These are phyloP conservation scores for Diarsia dahlii DNA, from an alignment of 2,888 invertebrate species.

Conservation along the genomic window DNA sequence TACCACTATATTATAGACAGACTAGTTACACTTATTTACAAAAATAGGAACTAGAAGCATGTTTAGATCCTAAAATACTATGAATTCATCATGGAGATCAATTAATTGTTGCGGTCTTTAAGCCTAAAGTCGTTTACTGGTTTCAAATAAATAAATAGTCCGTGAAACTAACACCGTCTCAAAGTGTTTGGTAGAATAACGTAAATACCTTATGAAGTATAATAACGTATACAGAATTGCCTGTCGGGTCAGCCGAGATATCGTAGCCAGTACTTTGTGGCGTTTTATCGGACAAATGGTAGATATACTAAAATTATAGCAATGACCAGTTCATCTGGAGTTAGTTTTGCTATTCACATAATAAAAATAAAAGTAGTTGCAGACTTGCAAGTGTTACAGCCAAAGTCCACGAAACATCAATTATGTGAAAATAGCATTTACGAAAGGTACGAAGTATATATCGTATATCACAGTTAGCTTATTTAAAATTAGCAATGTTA, in stretches of 20 bases:
- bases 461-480: constrained; percentile 59
- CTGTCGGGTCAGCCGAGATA: constrained; percentile 89
- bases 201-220: constrained; percentile 57
- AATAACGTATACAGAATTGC: constrained; percentile 71
- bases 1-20: constrained; percentile 33
- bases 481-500: constrained; percentile 64
- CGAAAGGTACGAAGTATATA: constrained; percentile 63
- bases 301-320: constrained; percentile 83
- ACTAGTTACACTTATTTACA: constrained; percentile 25
- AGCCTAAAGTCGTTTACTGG: constrained; percentile 67
- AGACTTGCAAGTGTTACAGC: constrained; percentile 84
- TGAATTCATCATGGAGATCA: constrained; percentile 4
- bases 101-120: constrained; percentile 58
- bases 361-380: constrained; percentile 76
- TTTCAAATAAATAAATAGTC: constrained; percentile 57
- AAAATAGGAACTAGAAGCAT: constrained; percentile 19
- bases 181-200: constrained; percentile 66
- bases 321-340: constrained; percentile 90
- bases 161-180: constrained; percentile 65
- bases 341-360: constrained; percentile 89
- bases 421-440: constrained; percentile 76
- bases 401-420: constrained; percentile 79
- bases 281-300: constrained; percentile 91
- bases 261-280: constrained; percentile 89
- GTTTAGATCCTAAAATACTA: constrained; percentile 6